A percentile compares a stretch with the other conserved stretches of the same genome.
Evolutionary conservation across 1,140 invertebrate genomes (phyloP).

Genomic region (Lasaia peninsularis): DNA sequence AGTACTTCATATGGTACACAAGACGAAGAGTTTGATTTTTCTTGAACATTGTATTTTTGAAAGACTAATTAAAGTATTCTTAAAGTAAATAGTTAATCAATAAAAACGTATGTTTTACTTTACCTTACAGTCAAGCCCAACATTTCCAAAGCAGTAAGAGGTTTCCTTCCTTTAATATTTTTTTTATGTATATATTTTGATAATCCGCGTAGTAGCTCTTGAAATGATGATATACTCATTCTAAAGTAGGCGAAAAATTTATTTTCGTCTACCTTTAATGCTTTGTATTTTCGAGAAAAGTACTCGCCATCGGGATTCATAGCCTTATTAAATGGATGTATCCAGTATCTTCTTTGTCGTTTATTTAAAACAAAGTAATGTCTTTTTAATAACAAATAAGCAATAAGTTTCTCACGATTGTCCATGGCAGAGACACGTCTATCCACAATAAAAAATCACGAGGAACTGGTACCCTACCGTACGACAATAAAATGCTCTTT

Average conservation of each 20-base stretch:
- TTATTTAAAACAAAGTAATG: no score
- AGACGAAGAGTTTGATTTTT: slow-evolving; percentile 16
- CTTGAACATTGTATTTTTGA: no score
- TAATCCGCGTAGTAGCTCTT: slow-evolving; percentile 10
- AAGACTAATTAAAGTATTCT: slow-evolving; percentile 5
- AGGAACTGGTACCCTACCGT: background rate
- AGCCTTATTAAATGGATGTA: no score
- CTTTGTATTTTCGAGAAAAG: background rate
- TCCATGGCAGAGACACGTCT: no score
- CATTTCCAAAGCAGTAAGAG: slow-evolving; percentile 13
- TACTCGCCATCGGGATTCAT: background rate
- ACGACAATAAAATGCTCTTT: no score
- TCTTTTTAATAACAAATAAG: no score
- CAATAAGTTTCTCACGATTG: no score
- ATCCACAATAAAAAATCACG: no score
- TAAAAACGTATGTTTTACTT: slow-evolving; percentile 12
- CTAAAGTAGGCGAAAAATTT: background rate
- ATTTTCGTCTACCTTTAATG: background rate
- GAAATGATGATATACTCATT: background rate
- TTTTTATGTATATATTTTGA: slow-evolving; percentile 11
- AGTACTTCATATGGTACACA: slow-evolving; percentile 4
- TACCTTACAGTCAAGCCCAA: slow-evolving; percentile 14
- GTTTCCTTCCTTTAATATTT: slow-evolving; percentile 5
- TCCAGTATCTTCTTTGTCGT: no score
- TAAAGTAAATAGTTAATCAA: slow-evolving; percentile 16